Evolutionary conservation across 2,797 vertebrate genomes (phyloP), one percentile per base, ranked within the genome.

Genomic region (Sebastolobus alascanus): DNA sequence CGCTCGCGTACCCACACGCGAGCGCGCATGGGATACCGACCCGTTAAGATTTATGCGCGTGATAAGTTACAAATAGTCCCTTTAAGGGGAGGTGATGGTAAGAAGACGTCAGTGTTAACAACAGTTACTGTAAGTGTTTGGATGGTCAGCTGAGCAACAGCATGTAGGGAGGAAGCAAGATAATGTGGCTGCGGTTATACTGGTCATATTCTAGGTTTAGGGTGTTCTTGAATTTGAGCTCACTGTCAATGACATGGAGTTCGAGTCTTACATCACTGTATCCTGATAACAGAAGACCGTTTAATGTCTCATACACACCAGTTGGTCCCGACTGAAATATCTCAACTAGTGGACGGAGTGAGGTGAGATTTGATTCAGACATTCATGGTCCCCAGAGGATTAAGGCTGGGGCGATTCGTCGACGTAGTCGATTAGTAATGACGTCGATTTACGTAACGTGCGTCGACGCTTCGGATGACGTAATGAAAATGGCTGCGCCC

Each of bases 61-160:
- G n/a, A n/a, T n/a, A n/a, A n/a, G n/a, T n/a, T n/a, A n/a, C n/a
- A n/a, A n/a, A n/a, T n/a, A n/a, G n/a, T n/a, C n/a, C n/a, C n/a
- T n/a, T 86, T 55, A 71, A 58, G n/a, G 22, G 6, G 0, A 37
- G 16, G 43, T 70, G 20, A 67, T 66, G 35, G 43, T n/a, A 16
- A 31, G 18, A 25, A 3, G 68, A 43, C 33, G 6, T 73, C 37
- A 59, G 11, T 35, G 6, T 64, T 8, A n/a, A 18, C 38, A 63
- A 46, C 14, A 18, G 58, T 54, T 58, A 64, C 33, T 40, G 35
- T 31, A 29, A 52, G 14, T 25, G 46, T 33, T 18, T 67, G 11
- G 55, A 25, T 11, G 4, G 12, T 72, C 50, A 75, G 50, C 46
- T 67, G 54, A 69, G 22, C 75, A 25, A 50, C 56, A 76, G 35